These are phyloP conservation scores for Athene noctua DNA, from an alignment of 2,113 vertebrate species.

Conservation along the genomic window DNA sequence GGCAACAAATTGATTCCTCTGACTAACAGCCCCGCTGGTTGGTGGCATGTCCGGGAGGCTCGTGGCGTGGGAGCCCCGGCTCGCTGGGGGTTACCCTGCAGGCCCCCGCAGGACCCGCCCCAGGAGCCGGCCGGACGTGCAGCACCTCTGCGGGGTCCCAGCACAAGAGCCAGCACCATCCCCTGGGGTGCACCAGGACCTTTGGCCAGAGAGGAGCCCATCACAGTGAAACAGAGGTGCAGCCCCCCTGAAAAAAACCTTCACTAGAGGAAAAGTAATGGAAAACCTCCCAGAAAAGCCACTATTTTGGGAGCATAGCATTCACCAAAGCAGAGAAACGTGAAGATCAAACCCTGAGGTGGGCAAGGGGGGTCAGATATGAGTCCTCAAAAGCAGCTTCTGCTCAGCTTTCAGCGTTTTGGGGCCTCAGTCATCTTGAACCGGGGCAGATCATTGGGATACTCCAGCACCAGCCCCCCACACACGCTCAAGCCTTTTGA, in stretches of 20 bases:
- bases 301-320: not conserved
- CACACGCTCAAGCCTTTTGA: not conserved
- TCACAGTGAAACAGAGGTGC: not conserved
- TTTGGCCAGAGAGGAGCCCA: accelerated
- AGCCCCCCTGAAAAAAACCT: not conserved
- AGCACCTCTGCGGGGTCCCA: accelerated
- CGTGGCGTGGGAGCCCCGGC: accelerated
- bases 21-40: accelerated
- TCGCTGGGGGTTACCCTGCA: not conserved
- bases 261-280: not conserved
- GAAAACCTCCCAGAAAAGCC: not conserved
- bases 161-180: accelerated
- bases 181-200: accelerated
- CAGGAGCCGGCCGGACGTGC: not conserved
- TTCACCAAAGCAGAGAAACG: not conserved
- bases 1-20: not conserved
- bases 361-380: not conserved
- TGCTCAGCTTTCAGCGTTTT: not conserved
- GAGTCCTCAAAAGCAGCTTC: not conserved
- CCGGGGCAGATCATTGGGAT: not conserved
- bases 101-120: not conserved
- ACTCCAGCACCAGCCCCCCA: not conserved
- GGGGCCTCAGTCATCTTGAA: not conserved
- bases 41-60: not conserved
- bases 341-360: not conserved